Evolutionary conservation across 2,113 vertebrate genomes (phyloP).

Genomic region (Grus americana): DNA sequence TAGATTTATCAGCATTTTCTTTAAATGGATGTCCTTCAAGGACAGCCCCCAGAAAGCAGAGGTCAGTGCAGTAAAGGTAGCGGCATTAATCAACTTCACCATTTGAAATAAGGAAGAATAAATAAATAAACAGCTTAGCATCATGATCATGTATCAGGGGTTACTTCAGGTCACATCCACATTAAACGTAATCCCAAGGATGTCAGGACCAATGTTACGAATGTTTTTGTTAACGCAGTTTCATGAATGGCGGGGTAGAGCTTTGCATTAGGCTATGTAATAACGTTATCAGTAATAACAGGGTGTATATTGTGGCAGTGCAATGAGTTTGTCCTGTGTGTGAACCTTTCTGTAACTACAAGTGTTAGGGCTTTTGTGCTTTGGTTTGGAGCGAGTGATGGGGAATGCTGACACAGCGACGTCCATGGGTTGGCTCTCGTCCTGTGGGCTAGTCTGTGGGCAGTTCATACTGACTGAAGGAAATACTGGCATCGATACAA

Average conservation of each 20-base stretch:
- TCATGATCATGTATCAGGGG: slow-evolving; percentile 66
- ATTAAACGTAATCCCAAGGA: slow-evolving; percentile 68
- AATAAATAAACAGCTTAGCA: slow-evolving; percentile 78
- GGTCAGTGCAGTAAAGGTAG: slow-evolving; percentile 71
- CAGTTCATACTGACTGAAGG: not conserved
- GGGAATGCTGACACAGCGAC: not conserved
- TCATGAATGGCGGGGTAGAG: not conserved
- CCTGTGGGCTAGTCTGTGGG: not conserved
- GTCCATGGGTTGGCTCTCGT: accelerated
- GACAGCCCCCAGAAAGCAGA: slow-evolving; percentile 64
- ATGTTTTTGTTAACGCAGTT: not conserved
- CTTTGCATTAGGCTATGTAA: not conserved
- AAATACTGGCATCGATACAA: not conserved
- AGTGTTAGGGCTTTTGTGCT: not conserved
- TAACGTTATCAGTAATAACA: slow-evolving; percentile 22
- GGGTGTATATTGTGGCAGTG: not conserved
- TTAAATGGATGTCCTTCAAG: slow-evolving; percentile 76
- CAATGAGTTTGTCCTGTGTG: not conserved
- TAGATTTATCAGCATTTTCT: slow-evolving; percentile 75
- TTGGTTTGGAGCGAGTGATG: not conserved
- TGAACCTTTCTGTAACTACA: not conserved
- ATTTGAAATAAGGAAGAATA: slow-evolving; percentile 70
- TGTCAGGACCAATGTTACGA: slow-evolving; percentile 67
- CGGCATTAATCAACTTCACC: slow-evolving; percentile 78
- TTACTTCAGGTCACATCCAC: slow-evolving; percentile 62